These are phyloP conservation scores for Campoplex nolae DNA, from an alignment of 2,888 invertebrate genomes.

Conservation along the genomic window DNA sequence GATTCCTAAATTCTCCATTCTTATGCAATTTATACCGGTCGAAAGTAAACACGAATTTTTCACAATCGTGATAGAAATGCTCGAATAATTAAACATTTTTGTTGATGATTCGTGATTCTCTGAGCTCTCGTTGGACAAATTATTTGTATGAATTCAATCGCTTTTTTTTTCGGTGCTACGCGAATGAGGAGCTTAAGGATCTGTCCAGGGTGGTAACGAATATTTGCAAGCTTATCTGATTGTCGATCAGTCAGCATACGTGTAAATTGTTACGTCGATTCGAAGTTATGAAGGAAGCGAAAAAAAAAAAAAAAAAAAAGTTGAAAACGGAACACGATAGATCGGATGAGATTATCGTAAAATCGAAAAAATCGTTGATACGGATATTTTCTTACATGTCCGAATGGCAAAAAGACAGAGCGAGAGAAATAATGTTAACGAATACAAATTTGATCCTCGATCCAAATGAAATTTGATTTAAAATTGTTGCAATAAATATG, in stretches of 20 bases:
- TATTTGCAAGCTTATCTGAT: conserved; percentile 35
- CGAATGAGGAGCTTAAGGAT: conserved; percentile 62
- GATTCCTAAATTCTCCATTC: conserved; percentile 60
- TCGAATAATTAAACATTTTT: conserved; percentile 12
- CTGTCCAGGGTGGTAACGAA: conserved; percentile 39
- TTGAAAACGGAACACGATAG: conserved; percentile 26
- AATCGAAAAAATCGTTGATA: conserved; percentile 33
- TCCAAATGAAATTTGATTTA: conserved; percentile 47
- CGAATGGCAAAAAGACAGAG: conserved; percentile 1
- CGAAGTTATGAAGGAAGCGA: conserved; percentile 23
- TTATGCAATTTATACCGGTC: conserved; percentile 41
- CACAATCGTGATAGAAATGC: not conserved
- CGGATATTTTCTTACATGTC: conserved; percentile 40
- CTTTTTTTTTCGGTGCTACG: conserved; percentile 63
- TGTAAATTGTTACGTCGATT: conserved; percentile 57
- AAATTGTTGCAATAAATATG: conserved; percentile 63
- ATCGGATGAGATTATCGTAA: conserved; percentile 42
- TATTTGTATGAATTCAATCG: conserved; percentile 33
- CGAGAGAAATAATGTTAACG: conserved; percentile 24
- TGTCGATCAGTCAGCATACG: conserved; percentile 7
- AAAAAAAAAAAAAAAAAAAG: conserved; percentile 12
- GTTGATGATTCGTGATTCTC: conserved; percentile 37
- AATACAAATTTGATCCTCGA: conserved; percentile 51
- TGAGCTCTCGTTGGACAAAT: conserved; percentile 24
- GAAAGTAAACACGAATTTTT: conserved; percentile 5